Conservation (phyloP, 2,113 vertebrate genomes). For the Galemys pyrenaicus region DNA sequence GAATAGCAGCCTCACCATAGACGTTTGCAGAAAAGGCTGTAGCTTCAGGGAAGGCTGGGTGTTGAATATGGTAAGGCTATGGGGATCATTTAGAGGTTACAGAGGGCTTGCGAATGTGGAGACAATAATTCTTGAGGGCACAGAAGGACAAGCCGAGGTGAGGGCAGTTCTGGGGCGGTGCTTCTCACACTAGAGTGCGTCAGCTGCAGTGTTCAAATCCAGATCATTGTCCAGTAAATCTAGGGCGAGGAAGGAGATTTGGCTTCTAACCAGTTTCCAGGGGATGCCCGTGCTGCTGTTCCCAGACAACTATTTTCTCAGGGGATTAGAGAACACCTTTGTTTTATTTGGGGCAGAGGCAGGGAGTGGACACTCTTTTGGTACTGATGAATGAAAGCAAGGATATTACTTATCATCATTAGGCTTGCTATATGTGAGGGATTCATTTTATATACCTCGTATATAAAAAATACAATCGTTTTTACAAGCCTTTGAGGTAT, state of each 20-base stretch:
- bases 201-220: neutral
- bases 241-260: neutral
- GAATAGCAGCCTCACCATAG: neutral
- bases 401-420: neutral
- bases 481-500: neutral
- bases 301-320: neutral
- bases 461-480: neutral
- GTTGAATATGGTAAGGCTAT: neutral
- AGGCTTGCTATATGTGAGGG: neutral
- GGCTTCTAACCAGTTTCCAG: neutral
- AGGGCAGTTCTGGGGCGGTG: neutral
- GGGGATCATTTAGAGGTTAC: neutral
- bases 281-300: neutral
- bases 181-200: neutral
- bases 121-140: neutral
- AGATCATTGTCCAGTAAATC: neutral
- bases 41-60: neutral
- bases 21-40: neutral
- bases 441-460: neutral
- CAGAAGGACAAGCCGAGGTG: neutral
- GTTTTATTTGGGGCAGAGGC: neutral
- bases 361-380: neutral
- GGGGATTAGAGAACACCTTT: neutral
- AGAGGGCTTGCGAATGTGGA: neutral
- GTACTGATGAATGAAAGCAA: neutral